Percentiles rank a stretch among this genome's conserved stretches.
Evolutionary conservation across 1,140 invertebrate genomes (phyloP).

Genomic region (Bombus picipes): DNA sequence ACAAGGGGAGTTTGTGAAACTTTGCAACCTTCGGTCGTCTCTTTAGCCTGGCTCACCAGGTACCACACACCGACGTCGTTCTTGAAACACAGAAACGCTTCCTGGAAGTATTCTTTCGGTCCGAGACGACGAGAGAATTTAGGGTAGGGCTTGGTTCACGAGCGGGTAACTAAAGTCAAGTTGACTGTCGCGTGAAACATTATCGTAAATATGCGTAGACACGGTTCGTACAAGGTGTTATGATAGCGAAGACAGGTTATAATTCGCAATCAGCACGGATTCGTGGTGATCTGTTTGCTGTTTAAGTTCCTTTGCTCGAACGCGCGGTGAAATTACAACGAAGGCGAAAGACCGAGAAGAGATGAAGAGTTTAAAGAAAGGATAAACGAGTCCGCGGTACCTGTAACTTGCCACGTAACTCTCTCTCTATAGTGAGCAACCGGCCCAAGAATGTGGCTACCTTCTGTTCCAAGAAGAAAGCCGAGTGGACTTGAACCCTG

Average conservation of each 20-base stretch:
- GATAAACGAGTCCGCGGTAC: slow-evolving; percentile 34
- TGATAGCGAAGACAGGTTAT: slow-evolving; percentile 44
- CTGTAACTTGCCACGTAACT: slow-evolving; percentile 51
- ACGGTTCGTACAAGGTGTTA: slow-evolving; percentile 30
- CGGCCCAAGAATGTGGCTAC: slow-evolving; percentile 51
- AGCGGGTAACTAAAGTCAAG: neutral
- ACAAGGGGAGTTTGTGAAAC: slow-evolving; percentile 69
- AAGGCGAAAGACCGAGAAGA: slow-evolving; percentile 3
- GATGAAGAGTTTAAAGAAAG: slow-evolving; percentile 45
- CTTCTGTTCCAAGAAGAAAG: slow-evolving; percentile 69
- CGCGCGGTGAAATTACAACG: neutral
- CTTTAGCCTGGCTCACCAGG: slow-evolving; percentile 7
- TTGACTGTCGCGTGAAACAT: slow-evolving; percentile 15
- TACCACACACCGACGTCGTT: neutral
- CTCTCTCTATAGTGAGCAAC: slow-evolving; percentile 47
- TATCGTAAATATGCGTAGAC: slow-evolving; percentile 47
- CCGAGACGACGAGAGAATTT: slow-evolving; percentile 29
- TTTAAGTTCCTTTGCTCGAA: neutral
- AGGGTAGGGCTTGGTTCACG: slow-evolving; percentile 11
- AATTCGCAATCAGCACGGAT: slow-evolving; percentile 46
- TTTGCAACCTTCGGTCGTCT: slow-evolving; percentile 37
- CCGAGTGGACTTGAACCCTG: slow-evolving; percentile 74
- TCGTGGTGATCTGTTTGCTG: neutral
- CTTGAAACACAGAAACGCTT: slow-evolving; percentile 42
- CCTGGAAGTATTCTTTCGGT: slow-evolving; percentile 32